Evolutionary conservation across 2,113 vertebrate genomes (phyloP).

Genomic region (Hucho hucho): DNA sequence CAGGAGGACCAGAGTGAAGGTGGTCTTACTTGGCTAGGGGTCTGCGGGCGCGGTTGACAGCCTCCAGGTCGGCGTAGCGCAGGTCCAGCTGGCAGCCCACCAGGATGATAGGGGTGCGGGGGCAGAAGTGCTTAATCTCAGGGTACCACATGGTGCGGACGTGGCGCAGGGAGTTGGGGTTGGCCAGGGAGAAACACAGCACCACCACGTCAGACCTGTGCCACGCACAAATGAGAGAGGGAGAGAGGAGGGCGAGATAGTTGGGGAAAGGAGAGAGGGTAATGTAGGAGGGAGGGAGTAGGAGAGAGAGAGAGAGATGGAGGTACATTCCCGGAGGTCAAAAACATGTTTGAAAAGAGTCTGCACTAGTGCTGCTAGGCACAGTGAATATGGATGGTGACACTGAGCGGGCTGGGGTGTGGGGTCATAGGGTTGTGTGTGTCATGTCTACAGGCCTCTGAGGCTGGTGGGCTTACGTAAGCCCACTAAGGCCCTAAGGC

Average conservation of each 20-base stretch:
- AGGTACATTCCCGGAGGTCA: too few relatives aligned
- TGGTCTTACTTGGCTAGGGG: constrained; percentile 84
- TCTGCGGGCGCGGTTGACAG: constrained; percentile 86
- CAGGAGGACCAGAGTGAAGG: background rate
- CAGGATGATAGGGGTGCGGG: constrained; percentile 88
- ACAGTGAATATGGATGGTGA: too few relatives aligned
- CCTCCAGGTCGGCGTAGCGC: constrained; percentile 90
- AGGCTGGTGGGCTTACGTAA: constrained; percentile 2
- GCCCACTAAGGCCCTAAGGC: constrained; percentile 26
- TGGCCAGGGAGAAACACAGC: constrained; percentile 87
- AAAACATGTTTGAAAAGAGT: too few relatives aligned
- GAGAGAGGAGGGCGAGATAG: background rate
- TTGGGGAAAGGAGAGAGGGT: background rate
- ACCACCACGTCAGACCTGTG: constrained; percentile 87
- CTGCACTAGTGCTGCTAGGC: too few relatives aligned
- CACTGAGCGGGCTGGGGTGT: constrained; percentile 1
- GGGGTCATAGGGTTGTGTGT: constrained; percentile 13
- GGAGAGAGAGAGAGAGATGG: too few relatives aligned
- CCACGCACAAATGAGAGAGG: background rate
- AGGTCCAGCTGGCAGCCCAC: constrained; percentile 94
- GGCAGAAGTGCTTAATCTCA: constrained; percentile 93
- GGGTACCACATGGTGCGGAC: constrained; percentile 91
- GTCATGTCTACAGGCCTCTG: constrained; percentile 7
- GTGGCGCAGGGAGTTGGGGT: constrained; percentile 87
- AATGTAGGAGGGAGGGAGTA: background rate